These are phyloP conservation scores for Buteo buteo DNA, from an alignment of 2,113 vertebrate species.

Conservation along the genomic window DNA sequence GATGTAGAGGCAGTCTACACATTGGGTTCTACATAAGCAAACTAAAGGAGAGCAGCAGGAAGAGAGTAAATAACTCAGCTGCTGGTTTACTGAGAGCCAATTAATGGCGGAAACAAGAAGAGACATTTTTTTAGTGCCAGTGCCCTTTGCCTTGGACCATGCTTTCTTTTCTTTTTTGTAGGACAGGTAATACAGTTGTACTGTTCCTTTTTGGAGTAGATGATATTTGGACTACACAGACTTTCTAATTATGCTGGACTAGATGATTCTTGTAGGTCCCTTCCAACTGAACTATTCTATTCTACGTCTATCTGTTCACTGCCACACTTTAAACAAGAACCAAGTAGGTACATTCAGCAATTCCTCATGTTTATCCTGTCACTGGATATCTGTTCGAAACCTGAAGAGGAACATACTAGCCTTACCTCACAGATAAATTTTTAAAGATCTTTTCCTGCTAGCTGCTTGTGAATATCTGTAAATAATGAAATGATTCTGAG, in stretches of 20 bases:
- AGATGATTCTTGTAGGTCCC: neutral
- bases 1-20: neutral
- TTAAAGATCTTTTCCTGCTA: neutral
- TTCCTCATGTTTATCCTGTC: neutral
- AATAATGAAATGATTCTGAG: neutral
- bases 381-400: neutral
- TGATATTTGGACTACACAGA: neutral
- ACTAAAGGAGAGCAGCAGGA: neutral
- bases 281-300: neutral
- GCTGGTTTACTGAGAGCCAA: neutral
- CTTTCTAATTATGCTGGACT: neutral
- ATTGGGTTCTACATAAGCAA: neutral
- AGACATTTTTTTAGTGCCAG: fast-evolving
- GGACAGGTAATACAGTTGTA: neutral
- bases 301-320: neutral
- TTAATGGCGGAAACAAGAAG: neutral
- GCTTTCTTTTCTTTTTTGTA: neutral
- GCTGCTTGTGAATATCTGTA: neutral
- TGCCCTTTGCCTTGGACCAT: neutral
- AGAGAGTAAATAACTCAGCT: neutral
- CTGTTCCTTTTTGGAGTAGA: neutral
- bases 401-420: neutral
- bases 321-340: neutral
- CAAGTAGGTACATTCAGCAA: neutral
- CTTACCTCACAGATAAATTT: neutral